phyloP scores from a whole-genome alignment of 2,888 invertebrate genomes.

The Blastobasis adustella region DNA sequence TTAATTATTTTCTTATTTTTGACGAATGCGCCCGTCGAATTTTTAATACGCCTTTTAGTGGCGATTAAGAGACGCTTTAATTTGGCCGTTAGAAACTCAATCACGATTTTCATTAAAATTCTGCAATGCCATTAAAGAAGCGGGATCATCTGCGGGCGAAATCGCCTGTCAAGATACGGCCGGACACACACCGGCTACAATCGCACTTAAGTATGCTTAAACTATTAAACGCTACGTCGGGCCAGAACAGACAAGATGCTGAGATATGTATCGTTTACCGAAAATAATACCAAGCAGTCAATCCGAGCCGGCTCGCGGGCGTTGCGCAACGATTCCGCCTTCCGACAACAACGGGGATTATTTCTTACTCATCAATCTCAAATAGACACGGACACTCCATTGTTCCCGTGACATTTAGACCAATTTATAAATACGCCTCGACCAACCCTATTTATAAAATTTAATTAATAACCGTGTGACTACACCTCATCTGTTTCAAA shows the following conservation, averaged over 20 bases:
- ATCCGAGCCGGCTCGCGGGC: constrained; percentile 43
- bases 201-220: constrained; percentile 45
- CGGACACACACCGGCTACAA: constrained; percentile 21
- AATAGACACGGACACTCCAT: constrained; percentile 63
- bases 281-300: constrained; percentile 57
- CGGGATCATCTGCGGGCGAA: constrained; percentile 30
- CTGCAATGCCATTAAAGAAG: constrained; percentile 20
- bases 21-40: constrained; percentile 58
- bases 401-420: constrained; percentile 71
- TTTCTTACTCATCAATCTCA: constrained; percentile 68
- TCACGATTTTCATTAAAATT: constrained; percentile 50
- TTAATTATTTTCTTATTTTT: constrained; percentile 73
- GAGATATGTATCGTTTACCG: constrained; percentile 58
- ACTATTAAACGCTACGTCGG: constrained; percentile 62
- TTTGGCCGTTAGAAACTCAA: constrained; percentile 45
- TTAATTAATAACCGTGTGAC: constrained; percentile 17
- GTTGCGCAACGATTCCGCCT: constrained; percentile 58
- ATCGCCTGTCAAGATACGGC: constrained; percentile 53
- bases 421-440: constrained; percentile 60
- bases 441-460: constrained; percentile 16
- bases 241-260: constrained; percentile 47
- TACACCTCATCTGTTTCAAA: too few relatives aligned
- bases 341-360: constrained; percentile 56
- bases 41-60: constrained; percentile 41
- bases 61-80: constrained; percentile 49